These are phyloP conservation scores for Psylliodes chrysocephalus DNA, from an alignment of 2,888 invertebrate species.

Conservation along the genomic window DNA sequence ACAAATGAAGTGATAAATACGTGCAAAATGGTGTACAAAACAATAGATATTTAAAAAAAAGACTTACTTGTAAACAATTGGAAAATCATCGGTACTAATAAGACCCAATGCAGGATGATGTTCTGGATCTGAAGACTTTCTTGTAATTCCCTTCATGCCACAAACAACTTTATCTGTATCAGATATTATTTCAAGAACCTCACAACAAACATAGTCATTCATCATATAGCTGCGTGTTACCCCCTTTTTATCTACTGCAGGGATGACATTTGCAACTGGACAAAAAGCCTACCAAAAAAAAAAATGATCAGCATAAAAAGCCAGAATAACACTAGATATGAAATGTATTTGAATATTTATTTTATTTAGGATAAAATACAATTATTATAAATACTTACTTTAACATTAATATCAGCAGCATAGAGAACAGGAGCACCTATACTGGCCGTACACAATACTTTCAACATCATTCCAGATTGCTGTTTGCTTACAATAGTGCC, in stretches of 20 bases:
- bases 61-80: slow-evolving; percentile 85
- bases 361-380: too few relatives aligned
- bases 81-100: slow-evolving; percentile 84
- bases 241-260: slow-evolving; percentile 82
- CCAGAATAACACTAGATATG: too few relatives aligned
- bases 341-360: too few relatives aligned
- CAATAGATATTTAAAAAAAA: neutral
- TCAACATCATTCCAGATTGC: slow-evolving; percentile 78
- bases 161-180: slow-evolving; percentile 89
- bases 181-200: slow-evolving; percentile 86
- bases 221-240: slow-evolving; percentile 80
- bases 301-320: slow-evolving; percentile 6
- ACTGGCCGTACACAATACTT: slow-evolving; percentile 85
- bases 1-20: neutral
- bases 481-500: slow-evolving; percentile 82
- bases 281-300: slow-evolving; percentile 69
- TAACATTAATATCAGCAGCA: slow-evolving; percentile 87
- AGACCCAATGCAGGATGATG: slow-evolving; percentile 83
- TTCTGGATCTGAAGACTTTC: slow-evolving; percentile 75
- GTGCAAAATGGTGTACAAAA: neutral
- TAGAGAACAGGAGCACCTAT: slow-evolving; percentile 81
- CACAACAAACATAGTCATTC: slow-evolving; percentile 89
- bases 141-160: slow-evolving; percentile 84
- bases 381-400: slow-evolving; percentile 72
- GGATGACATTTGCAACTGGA: slow-evolving; percentile 77